A percentile compares a stretch with the other conserved stretches of the same genome.
Conservation (phyloP, 1,140 invertebrate genomes). For the Cylas formicarius region DNA sequence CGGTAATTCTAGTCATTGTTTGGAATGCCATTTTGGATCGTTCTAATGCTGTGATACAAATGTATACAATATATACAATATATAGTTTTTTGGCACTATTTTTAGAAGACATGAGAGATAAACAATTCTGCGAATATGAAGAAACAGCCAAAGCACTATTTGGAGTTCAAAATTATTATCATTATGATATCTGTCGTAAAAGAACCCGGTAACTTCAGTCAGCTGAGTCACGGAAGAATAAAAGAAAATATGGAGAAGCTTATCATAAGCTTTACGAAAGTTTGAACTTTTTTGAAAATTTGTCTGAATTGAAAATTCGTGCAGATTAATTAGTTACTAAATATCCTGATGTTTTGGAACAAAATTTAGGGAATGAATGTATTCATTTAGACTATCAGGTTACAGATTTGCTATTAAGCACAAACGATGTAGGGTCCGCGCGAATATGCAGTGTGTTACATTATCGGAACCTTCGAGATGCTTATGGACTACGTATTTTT, state of each 20-base stretch:
- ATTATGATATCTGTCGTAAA: constrained; percentile 10
- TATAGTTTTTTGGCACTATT: constrained; percentile 5
- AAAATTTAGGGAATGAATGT: constrained; percentile 11
- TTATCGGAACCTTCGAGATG: constrained; percentile 2
- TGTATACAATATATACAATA: too few relatives aligned
- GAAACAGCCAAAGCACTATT: constrained; percentile 20
- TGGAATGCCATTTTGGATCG: constrained; percentile 12
- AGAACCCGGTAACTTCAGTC: constrained; percentile 9
- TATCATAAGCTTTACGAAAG: too few relatives aligned
- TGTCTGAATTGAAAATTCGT: too few relatives aligned
- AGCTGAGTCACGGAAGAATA: constrained; percentile 14
- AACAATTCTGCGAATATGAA: constrained; percentile 18
- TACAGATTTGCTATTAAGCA: not conserved
- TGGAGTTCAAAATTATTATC: constrained; percentile 17
- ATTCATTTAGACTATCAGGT: constrained; percentile 14
- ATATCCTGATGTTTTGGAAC: too few relatives aligned
- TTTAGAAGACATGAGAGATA: too few relatives aligned
- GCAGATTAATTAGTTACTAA: too few relatives aligned
- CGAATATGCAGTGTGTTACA: constrained; percentile 16
- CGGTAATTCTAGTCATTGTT: too few relatives aligned
- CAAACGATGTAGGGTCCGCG: constrained; percentile 7
- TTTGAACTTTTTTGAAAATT: too few relatives aligned
- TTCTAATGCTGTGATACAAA: constrained; percentile 13
- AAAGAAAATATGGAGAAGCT: too few relatives aligned
- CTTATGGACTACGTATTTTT: constrained; percentile 29